Evolutionary conservation across 2,888 invertebrate genomes (phyloP).

Genomic region (Papilio protenor): DNA sequence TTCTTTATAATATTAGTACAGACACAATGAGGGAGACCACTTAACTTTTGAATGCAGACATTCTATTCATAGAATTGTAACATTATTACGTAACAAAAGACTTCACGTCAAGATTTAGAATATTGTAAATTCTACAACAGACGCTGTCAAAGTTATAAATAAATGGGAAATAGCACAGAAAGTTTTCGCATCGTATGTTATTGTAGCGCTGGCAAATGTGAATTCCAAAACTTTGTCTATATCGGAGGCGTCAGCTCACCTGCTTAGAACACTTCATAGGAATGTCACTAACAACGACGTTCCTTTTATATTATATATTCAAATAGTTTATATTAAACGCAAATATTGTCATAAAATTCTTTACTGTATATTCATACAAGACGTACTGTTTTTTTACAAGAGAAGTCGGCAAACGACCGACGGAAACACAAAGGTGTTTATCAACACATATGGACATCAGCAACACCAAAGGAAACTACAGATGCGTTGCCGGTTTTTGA

Average conservation of each 20-base stretch:
- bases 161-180: conserved; percentile 28
- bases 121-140: conserved; percentile 22
- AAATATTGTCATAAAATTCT: background rate
- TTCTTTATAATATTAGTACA: too few species aligned
- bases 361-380: too few species aligned
- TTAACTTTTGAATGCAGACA: background rate
- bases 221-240: conserved; percentile 34
- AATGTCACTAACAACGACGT: background rate
- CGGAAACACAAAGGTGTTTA: background rate
- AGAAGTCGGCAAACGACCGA: too few species aligned
- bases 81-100: conserved; percentile 4
- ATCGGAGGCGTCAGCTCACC: conserved; percentile 20
- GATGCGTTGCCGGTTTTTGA: too few species aligned
- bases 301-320: background rate
- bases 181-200: conserved; percentile 35
- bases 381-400: too few species aligned
- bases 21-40: background rate
- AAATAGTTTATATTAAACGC: background rate
- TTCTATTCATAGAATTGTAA: background rate
- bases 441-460: background rate
- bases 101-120: conserved; percentile 25
- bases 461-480: too few species aligned
- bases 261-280: conserved; percentile 15
- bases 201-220: conserved; percentile 23
- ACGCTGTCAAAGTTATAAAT: conserved; percentile 36